Conservation (phyloP, 1,140 invertebrate genomes). For the Pinna nobilis region DNA sequence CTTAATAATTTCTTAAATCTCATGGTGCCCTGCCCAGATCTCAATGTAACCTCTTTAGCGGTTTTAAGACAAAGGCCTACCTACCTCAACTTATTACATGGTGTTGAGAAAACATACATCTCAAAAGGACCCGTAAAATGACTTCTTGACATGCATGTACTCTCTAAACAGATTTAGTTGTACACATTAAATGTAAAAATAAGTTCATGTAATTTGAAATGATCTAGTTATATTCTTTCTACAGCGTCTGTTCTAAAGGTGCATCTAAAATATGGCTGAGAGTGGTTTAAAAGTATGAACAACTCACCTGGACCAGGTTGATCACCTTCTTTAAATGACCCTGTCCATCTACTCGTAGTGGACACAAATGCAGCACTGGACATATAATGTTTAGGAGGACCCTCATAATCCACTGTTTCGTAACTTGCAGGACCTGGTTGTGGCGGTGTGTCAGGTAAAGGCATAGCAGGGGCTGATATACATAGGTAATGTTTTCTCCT, state of each 20-base stretch:
- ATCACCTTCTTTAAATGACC: conserved; percentile 29
- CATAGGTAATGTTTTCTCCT: conserved; percentile 73
- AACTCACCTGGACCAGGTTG: conserved; percentile 68
- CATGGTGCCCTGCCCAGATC: no score
- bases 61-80: no score
- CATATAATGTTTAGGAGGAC: conserved; percentile 71
- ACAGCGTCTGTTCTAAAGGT: no score
- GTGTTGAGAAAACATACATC: no score
- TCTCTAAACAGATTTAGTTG: no score
- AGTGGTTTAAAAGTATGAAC: neutral
- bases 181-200: neutral
- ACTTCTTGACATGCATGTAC: no score
- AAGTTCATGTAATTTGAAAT: neutral
- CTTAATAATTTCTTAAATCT: no score
- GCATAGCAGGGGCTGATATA: conserved; percentile 73
- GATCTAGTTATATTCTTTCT: no score
- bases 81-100: no score
- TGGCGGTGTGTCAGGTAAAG: conserved; percentile 64
- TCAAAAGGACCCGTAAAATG: no score
- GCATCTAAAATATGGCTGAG: no score
- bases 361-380: conserved; percentile 72
- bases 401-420: conserved; percentile 68
- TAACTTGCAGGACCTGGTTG: conserved; percentile 70
- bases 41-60: no score
- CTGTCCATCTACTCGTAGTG: conserved; percentile 68